A percentile compares a stretch with the other conserved stretches of the same genome.
phyloP scores from a whole-genome alignment of 1,140 invertebrate species.

The Sinonovacula constricta region DNA sequence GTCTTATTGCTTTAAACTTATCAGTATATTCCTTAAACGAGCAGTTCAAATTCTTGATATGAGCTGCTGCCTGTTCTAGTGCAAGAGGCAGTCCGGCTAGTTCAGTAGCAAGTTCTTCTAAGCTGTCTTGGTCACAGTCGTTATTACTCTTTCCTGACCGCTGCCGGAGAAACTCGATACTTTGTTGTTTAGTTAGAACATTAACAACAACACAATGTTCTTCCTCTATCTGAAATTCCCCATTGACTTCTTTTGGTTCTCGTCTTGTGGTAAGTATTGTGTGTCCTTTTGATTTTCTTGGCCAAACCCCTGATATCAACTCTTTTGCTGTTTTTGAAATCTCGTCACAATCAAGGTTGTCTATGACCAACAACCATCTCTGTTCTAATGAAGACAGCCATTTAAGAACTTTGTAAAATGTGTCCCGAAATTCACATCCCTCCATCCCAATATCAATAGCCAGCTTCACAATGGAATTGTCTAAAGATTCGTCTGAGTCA shows the following conservation, averaged over 20 bases:
- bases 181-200: constrained; percentile 1
- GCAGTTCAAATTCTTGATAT: constrained; percentile 9
- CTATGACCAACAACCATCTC: constrained; percentile 47
- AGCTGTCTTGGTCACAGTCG: background rate
- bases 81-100: constrained; percentile 46
- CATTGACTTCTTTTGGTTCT: no score
- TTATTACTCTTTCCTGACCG: constrained; percentile 9
- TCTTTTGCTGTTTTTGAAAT: constrained; percentile 21
- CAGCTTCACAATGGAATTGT: constrained; percentile 21
- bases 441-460: constrained; percentile 23
- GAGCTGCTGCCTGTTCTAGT: no score
- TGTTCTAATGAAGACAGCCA: constrained; percentile 15
- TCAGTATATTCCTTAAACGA: constrained; percentile 19
- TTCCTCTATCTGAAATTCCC: background rate
- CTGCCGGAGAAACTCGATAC: constrained; percentile 3
- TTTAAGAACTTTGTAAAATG: background rate
- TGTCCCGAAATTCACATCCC: constrained; percentile 28
- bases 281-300: constrained; percentile 18
- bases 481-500: no score
- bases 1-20: constrained; percentile 18
- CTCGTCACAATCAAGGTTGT: constrained; percentile 35
- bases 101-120: constrained; percentile 6
- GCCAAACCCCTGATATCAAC: constrained; percentile 36
- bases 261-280: no score
- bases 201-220: constrained; percentile 7